Evolutionary conservation across 2,113 vertebrate species (phyloP), one percentile per base, ranked within the genome.

Genomic region (Alosa alosa): DNA sequence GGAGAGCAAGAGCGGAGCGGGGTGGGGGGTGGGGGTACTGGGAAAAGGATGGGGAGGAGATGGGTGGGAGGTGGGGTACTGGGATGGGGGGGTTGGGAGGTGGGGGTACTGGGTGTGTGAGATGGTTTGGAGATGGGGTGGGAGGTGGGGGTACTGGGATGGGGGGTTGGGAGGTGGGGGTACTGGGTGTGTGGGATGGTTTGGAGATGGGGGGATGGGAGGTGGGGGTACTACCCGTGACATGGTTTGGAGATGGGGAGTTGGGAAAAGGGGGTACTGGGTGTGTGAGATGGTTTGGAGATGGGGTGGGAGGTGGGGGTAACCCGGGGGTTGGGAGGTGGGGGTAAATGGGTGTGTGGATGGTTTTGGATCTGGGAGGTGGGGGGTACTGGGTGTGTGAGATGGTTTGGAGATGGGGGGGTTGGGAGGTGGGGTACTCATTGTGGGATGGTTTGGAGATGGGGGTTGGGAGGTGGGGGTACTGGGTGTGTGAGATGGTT

Each of bases 341-440:
- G n/a, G n/a, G n/a, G n/a, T n/a, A n/a, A n/a, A n/a, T n/a, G 78
- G 45, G 36, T 25, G 84, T 81, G 85, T 75, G 81, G 83, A 78
- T 85, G 83, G 68, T 81, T 81, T 55, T n/a, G n/a, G n/a, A n/a
- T n/a, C n/a, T n/a, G n/a, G 85, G 90, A 81, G 82, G 57, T 31
- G 85, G 83, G 46, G 52, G n/a, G n/a, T n/a, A n/a, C n/a, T n/a
- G 78, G 45, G 36, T 25, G 84, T 81, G 85, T 75, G 81, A 78
- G 83, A 78, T 85, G 83, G 68, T 81, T 81, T 55, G 85, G 90
- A 81, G 82, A 68, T 31, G 85, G 83, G 46, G 52, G 36, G 83
- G n/a, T n/a, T n/a, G n/a, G n/a, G n/a, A n/a, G n/a, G n/a, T n/a
- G n/a, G n/a, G 44, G n/a, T n/a, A n/a, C n/a, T n/a, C n/a, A n/a